Evolutionary conservation across 2,113 vertebrate genomes (phyloP).

Genomic region (Neofelis nebulosa): DNA sequence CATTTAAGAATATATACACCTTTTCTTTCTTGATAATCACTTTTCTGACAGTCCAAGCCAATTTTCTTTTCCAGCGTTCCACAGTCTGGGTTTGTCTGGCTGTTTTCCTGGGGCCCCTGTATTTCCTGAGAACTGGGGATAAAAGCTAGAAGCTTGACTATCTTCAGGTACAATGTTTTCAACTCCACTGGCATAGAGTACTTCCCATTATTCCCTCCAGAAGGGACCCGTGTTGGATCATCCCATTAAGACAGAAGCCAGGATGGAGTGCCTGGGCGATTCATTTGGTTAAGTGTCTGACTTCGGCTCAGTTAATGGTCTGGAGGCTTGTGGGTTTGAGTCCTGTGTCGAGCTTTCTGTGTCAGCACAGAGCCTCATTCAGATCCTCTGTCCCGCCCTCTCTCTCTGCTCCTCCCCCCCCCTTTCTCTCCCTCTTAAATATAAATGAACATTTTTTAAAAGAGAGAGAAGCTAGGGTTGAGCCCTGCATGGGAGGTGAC

Average conservation of each 20-base stretch:
- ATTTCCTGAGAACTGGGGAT: not conserved
- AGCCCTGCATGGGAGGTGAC: not conserved
- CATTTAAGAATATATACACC: not conserved
- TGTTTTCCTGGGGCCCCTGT: not conserved
- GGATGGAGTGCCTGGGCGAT: not conserved
- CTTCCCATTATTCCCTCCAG: not conserved
- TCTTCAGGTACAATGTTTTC: too few relatives aligned
- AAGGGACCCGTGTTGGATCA: too few relatives aligned
- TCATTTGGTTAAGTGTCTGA: too few relatives aligned
- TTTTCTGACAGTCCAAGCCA: not conserved
- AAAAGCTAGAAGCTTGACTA: not conserved
- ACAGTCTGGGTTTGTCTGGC: not conserved
- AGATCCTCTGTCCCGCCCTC: too few relatives aligned
- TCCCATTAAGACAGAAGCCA: not conserved
- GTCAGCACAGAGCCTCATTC: too few relatives aligned
- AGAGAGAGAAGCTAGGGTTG: not conserved
- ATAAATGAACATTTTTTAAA: too few relatives aligned
- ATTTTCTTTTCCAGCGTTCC: not conserved
- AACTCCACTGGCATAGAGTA: too few relatives aligned
- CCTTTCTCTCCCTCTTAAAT: too few relatives aligned
- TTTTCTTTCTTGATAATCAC: not conserved
- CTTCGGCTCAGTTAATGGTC: too few relatives aligned
- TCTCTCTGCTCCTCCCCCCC: too few relatives aligned
- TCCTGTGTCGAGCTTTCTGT: too few relatives aligned
- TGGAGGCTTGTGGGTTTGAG: too few relatives aligned